These are phyloP conservation scores for Scyliorhinus canicula DNA, from an alignment of 2,797 vertebrate genomes.

Conservation along the genomic window DNA sequence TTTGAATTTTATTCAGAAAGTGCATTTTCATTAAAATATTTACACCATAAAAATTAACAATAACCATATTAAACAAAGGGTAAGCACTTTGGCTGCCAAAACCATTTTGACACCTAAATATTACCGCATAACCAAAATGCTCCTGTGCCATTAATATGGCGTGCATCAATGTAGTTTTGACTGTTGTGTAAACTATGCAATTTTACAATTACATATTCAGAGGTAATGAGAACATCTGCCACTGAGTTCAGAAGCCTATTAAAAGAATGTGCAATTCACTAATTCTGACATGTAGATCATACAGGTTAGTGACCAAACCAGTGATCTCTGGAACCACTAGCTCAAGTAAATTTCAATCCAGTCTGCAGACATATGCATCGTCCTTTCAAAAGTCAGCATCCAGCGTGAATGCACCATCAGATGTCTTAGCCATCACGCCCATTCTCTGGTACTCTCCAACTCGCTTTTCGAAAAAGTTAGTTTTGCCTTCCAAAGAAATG, in stretches of 20 bases:
- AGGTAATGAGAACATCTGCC: background rate
- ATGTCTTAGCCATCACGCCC: conserved; percentile 83
- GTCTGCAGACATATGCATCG: background rate
- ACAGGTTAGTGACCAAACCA: background rate
- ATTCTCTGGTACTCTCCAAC: conserved; percentile 95
- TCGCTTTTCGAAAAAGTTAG: conserved; percentile 96
- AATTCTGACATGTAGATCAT: background rate
- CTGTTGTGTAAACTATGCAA: conserved; percentile 21
- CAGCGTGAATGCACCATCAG: conserved; percentile 81
- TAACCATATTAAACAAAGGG: background rate
- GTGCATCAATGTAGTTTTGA: background rate
- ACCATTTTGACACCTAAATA: background rate
- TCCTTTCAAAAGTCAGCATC: conserved; percentile 81
- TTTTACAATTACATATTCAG: background rate
- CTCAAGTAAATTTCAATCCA: background rate
- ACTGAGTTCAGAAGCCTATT: background rate
- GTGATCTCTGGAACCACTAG: background rate
- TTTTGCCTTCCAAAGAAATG: conserved; percentile 95
- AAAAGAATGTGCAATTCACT: conserved; percentile 8
- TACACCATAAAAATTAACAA: background rate
- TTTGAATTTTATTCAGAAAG: conserved; percentile 36
- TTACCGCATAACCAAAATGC: background rate
- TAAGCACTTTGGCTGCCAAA: background rate
- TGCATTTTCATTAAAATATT: conserved; percentile 34
- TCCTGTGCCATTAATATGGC: background rate